These are phyloP conservation scores for Bombus sylvicola DNA, from an alignment of 1,140 invertebrate species.

Conservation along the genomic window DNA sequence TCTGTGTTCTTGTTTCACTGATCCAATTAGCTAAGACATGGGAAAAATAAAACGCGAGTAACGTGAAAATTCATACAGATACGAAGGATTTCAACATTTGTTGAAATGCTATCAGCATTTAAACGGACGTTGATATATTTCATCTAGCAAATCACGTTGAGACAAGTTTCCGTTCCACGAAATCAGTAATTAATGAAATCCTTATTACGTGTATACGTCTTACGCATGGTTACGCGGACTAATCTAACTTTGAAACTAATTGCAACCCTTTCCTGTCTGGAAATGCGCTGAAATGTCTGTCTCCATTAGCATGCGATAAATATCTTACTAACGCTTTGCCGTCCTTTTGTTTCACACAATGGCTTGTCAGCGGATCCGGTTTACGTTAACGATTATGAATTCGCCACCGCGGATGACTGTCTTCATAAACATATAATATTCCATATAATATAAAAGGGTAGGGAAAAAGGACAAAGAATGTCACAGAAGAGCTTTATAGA, in stretches of 20 bases:
- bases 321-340: neutral
- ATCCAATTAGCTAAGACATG: no score
- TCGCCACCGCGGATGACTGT: neutral
- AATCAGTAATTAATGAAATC: constrained; percentile 25
- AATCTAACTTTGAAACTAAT: constrained; percentile 33
- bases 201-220: constrained; percentile 14
- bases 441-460: neutral
- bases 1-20: no score
- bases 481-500: neutral
- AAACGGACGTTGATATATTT: neutral
- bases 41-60: no score
- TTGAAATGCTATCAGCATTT: neutral
- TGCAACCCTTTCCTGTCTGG: constrained; percentile 4
- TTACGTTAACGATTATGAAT: neutral
- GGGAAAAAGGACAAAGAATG: neutral
- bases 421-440: neutral
- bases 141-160: neutral
- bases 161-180: constrained; percentile 6
- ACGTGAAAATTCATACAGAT: no score
- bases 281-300: neutral
- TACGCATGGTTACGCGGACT: neutral
- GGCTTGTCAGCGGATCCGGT: neutral
- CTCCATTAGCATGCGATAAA: constrained; percentile 5
- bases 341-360: neutral
- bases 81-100: neutral